These are phyloP conservation scores for Danaus chrysippus DNA, from an alignment of 2,888 invertebrate genomes.

Conservation along the genomic window DNA sequence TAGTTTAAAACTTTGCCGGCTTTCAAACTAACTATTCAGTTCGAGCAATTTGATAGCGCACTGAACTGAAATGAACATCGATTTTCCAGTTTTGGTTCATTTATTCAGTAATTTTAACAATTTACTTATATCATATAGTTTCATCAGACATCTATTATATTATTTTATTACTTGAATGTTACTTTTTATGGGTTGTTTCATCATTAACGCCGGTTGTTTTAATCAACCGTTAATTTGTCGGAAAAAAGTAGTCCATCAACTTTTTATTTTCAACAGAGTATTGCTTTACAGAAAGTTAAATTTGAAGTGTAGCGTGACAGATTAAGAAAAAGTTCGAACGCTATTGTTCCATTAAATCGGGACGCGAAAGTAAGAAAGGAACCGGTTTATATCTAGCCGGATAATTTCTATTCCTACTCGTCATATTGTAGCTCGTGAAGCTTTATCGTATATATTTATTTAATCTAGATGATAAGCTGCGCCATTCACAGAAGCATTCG, in stretches of 20 bases:
- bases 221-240: background rate
- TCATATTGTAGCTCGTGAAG: slow-evolving; percentile 19
- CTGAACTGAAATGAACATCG: slow-evolving; percentile 25
- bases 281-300: slow-evolving; percentile 1
- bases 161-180: no score
- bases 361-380: slow-evolving; percentile 19
- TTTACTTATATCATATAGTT: background rate
- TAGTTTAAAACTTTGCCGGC: slow-evolving; percentile 32
- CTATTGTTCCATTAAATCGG: slow-evolving; percentile 7
- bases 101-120: slow-evolving; percentile 12
- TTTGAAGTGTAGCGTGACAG: slow-evolving; percentile 2
- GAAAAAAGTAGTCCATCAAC: slow-evolving; percentile 2
- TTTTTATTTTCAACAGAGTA: background rate
- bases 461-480: no score
- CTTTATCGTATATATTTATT: background rate
- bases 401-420: slow-evolving; percentile 9
- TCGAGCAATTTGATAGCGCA: slow-evolving; percentile 36
- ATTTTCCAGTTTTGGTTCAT: slow-evolving; percentile 25
- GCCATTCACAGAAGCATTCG: background rate
- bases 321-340: background rate
- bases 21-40: slow-evolving; percentile 32
- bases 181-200: background rate
- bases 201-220: background rate
- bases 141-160: no score
- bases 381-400: slow-evolving; percentile 22